Conservation (phyloP, 2,113 vertebrate genomes). For the Tenebrosternarchus preto region DNA sequence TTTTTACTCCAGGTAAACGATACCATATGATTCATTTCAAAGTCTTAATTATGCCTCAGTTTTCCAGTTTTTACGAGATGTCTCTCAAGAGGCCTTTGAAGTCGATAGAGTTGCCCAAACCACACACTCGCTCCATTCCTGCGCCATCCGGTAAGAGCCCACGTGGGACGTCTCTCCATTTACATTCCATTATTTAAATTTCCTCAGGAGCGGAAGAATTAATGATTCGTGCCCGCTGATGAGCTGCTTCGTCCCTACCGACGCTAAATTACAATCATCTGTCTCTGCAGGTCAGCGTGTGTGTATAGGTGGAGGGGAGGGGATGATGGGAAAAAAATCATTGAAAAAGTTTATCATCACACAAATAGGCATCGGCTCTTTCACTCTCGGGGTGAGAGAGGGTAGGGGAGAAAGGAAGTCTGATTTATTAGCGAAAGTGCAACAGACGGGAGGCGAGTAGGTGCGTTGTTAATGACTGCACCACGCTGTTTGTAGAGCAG, state of each 20-base stretch:
- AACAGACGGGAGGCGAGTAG: too few species aligned
- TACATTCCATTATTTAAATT: conserved; percentile 63
- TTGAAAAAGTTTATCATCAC: conserved; percentile 51
- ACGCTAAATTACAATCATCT: conserved; percentile 65
- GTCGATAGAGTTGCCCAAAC: conserved; percentile 15
- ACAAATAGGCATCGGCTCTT: conserved; percentile 38
- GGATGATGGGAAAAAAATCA: conserved; percentile 3
- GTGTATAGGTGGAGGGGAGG: not conserved
- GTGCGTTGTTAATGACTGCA: too few species aligned
- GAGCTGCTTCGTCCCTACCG: conserved; percentile 54
- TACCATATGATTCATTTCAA: conserved; percentile 38
- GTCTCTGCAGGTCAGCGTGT: conserved; percentile 59
- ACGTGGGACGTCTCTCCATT: conserved; percentile 54
- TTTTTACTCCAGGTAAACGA: not conserved
- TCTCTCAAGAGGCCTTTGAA: conserved; percentile 25
- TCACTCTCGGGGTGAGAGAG: conserved; percentile 8
- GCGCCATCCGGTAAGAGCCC: conserved; percentile 43
- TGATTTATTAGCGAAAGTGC: not conserved
- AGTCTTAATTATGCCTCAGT: not conserved
- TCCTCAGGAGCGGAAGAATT: conserved; percentile 56
- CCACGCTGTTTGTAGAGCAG: too few species aligned
- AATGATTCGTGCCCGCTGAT: conserved; percentile 62
- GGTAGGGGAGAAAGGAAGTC: not conserved
- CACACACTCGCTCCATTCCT: conserved; percentile 24
- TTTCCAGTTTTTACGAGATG: not conserved